Evolutionary conservation across 2,113 vertebrate species (phyloP), one percentile per base, ranked within the genome.

Genomic region (Chiloscyllium plagiosum): DNA sequence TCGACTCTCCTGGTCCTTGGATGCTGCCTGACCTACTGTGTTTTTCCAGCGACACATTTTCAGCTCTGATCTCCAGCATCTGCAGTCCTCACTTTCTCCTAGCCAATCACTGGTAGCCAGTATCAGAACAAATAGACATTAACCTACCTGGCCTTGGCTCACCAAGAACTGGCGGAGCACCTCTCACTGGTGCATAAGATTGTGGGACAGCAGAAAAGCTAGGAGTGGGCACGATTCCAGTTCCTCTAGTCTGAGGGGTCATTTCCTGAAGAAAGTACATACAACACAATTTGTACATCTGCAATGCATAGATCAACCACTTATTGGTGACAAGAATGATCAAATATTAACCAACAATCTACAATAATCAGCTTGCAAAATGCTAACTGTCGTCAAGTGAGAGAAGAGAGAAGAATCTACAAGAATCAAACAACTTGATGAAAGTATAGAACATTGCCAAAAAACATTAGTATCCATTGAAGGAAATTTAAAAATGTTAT

Each of bases 131-230:
- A 83, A 61, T 90, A 90, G 56, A 66, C 15, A 37, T n/a, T 13
- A 7, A 37, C 89, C 33, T 66, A 92, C 89, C 89, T 93, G 61
- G 61, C 33, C 89, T 66, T 68, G 89, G 61, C n/a, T 93, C 61
- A n/a, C 56, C 89, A 93, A 93, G 89, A 93, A 37, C 17, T 12
- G 89, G 89, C 5, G 33, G 89, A 6, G 7, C 29, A 5, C 61
- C 33, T 5, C 89, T 68, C 17, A 93, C 37, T 37, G 37, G 89
- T 66, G 37, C 33, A 20, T 66, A 37, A 17, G 89, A 61, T 68
- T 93, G 89, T 66, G 89, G n/a, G 56, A 65, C 33, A 93, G 61
- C 61, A 66, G 89, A 93, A 93, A 93, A 68, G 61, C 89, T 20
- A 8, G 89, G 89, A 93, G 61, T 19, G 24, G 89, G 61, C 20